Conservation (phyloP, 2,797 vertebrate genomes). For the Mastacembelus armatus region DNA sequence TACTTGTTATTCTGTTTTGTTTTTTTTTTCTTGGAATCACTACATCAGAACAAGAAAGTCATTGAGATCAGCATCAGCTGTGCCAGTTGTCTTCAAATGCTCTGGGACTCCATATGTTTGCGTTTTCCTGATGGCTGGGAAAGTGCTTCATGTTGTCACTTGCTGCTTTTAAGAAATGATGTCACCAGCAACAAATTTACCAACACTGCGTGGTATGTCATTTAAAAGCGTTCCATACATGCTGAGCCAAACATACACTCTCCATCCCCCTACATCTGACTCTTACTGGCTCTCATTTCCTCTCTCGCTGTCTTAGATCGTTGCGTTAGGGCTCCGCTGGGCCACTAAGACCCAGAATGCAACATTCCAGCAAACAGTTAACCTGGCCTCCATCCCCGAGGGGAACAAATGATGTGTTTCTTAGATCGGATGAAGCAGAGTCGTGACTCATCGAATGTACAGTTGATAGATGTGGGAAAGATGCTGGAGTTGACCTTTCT, state of each 20-base stretch:
- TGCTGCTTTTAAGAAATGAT: constrained; percentile 42
- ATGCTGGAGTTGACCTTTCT: constrained; percentile 3
- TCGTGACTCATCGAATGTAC: constrained; percentile 56
- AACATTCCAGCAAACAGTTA: constrained; percentile 30
- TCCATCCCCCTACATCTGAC: constrained; percentile 21
- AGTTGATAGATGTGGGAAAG: constrained; percentile 48
- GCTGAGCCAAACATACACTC: constrained; percentile 6
- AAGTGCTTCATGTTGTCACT: constrained; percentile 24
- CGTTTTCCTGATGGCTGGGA: constrained; percentile 9
- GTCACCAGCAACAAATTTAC: constrained; percentile 41
- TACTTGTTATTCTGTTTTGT: no score
- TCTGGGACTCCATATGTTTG: constrained; percentile 7
- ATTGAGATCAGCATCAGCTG: constrained; percentile 34
- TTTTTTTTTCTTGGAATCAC: no score
- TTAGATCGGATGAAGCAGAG: constrained; percentile 9
- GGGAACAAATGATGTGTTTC: constrained; percentile 23
- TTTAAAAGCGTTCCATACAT: constrained; percentile 52
- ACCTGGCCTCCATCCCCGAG: constrained; percentile 19
- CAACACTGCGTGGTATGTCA: constrained; percentile 26
- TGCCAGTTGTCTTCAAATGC: constrained; percentile 22
- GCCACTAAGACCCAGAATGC: constrained; percentile 22
- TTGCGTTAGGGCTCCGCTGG: constrained; percentile 17
- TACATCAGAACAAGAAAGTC: constrained; percentile 32
- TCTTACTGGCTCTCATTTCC: constrained; percentile 21
- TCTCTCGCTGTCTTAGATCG: constrained; percentile 18